phyloP scores from a whole-genome alignment of 2,113 vertebrate species.

The Onychorhynchus coronatus region DNA sequence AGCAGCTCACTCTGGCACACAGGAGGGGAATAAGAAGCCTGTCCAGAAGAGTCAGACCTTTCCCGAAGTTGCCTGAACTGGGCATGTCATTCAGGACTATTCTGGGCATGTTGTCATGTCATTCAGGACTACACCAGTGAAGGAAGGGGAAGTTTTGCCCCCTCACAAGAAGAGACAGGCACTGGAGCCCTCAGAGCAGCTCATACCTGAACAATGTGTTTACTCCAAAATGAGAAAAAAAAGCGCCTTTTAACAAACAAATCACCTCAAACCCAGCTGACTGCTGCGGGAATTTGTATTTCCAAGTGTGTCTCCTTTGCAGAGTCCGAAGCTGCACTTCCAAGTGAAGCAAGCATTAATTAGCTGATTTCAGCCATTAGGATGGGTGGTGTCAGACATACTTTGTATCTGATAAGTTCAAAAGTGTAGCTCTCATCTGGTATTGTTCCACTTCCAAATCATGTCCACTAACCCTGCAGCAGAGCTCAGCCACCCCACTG shows the following conservation, averaged over 20 bases:
- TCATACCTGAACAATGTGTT: fast-evolving
- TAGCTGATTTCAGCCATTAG: not conserved
- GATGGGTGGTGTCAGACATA: not conserved
- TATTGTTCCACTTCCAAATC: not conserved
- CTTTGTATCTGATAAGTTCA: not conserved
- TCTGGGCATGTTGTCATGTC: too few species aligned
- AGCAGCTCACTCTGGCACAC: fast-evolving
- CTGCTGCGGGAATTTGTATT: not conserved
- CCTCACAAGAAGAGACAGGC: fast-evolving
- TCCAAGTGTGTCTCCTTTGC: not conserved
- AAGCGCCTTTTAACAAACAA: not conserved
- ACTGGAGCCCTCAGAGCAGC: not conserved
- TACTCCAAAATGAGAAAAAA: not conserved
- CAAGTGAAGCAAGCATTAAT: not conserved
- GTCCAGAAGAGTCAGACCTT: not conserved
- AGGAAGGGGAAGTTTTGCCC: not conserved
- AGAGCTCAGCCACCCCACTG: not conserved
- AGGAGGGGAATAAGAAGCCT: not conserved
- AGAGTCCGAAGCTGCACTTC: not conserved
- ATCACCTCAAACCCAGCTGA: not conserved
- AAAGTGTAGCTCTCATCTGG: not conserved
- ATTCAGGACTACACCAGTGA: not conserved
- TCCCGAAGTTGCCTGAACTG: not conserved
- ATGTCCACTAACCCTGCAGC: not conserved
- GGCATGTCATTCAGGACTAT: not conserved